Percentiles rank a stretch among this genome's conserved stretches.
Evolutionary conservation across 1,140 invertebrate genomes (phyloP).

Genomic region (Pissodes strobi): DNA sequence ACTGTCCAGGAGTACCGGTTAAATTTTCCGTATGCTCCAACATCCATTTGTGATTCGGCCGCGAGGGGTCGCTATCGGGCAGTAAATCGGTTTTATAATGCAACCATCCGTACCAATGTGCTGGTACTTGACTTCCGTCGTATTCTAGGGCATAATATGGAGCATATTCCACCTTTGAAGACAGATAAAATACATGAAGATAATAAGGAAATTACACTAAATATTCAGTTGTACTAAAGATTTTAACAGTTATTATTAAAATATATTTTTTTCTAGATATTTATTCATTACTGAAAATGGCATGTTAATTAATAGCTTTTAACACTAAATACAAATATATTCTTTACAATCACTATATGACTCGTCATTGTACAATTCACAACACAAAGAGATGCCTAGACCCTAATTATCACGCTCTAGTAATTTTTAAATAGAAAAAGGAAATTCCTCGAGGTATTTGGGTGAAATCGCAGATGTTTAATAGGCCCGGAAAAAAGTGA

Average conservation of each 20-base stretch:
- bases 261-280: neutral
- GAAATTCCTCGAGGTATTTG: too few species aligned
- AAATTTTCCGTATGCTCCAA: constrained; percentile 78
- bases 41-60: constrained; percentile 86
- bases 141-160: constrained; percentile 80
- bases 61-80: constrained; percentile 70
- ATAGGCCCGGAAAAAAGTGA: too few species aligned
- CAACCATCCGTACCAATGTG: constrained; percentile 89
- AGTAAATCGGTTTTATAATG: constrained; percentile 81
- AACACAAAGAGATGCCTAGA: too few species aligned
- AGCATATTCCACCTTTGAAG: constrained; percentile 74
- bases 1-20: constrained; percentile 77
- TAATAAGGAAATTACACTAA: too few species aligned
- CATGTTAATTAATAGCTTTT: too few species aligned
- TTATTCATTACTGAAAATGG: neutral
- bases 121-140: constrained; percentile 88
- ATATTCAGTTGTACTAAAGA: neutral
- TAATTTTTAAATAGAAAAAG: too few species aligned
- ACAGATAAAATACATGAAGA: too few species aligned
- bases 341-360: too few species aligned
- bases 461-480: too few species aligned
- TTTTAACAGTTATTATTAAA: neutral
- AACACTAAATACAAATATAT: too few species aligned
- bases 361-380: too few species aligned
- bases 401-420: too few species aligned